These are phyloP conservation scores for Sterrhoptilus dennistouni DNA, from an alignment of 2,113 vertebrate species.

Conservation along the genomic window DNA sequence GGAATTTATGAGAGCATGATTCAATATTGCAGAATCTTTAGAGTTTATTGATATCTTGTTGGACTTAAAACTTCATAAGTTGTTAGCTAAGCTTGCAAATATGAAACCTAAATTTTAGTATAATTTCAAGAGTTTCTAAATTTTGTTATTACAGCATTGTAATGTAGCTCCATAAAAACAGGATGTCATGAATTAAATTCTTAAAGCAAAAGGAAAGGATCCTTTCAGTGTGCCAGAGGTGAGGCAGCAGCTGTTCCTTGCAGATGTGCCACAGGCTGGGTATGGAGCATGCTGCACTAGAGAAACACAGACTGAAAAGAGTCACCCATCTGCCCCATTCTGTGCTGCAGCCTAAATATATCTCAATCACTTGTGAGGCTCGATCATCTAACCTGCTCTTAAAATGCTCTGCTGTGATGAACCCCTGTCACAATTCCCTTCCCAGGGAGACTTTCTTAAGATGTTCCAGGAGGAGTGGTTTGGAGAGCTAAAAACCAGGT, in stretches of 20 bases:
- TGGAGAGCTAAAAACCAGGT: background rate
- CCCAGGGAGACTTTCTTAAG: background rate
- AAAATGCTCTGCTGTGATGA: background rate
- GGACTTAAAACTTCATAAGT: background rate
- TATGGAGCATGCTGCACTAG: background rate
- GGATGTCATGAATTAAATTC: background rate
- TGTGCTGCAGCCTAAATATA: background rate
- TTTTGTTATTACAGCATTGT: background rate
- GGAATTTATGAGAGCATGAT: background rate
- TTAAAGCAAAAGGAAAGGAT: background rate
- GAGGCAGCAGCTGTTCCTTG: background rate
- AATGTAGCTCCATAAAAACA: background rate
- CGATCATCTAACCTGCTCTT: background rate
- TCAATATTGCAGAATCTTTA: background rate
- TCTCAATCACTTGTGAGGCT: background rate
- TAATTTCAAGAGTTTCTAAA: background rate
- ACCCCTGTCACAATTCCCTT: background rate
- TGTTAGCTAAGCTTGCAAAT: background rate
- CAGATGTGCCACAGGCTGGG: background rate
- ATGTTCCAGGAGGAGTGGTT: background rate
- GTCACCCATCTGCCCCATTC: background rate
- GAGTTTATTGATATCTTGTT: background rate
- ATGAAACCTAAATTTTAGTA: background rate
- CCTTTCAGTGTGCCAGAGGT: background rate
- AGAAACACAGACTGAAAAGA: background rate